Evolutionary conservation across 2,888 invertebrate species (phyloP).

Genomic region (Aplocera efformata): DNA sequence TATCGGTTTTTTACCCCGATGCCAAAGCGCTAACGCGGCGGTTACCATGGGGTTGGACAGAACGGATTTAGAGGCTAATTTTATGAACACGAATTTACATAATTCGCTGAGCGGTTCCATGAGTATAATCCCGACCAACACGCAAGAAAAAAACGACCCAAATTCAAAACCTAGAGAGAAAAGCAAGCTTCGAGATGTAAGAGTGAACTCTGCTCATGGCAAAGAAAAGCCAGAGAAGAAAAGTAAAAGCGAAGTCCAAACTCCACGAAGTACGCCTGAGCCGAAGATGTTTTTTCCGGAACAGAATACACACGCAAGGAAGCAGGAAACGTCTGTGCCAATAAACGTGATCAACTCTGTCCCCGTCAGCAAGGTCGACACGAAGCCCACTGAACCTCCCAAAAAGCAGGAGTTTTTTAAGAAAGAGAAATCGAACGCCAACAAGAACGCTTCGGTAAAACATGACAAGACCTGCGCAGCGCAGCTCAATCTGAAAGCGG

Average conservation of each 20-base stretch:
- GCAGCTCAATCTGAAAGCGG: slow-evolving; percentile 56
- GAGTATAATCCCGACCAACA: slow-evolving; percentile 51
- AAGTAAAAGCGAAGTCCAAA: slow-evolving; percentile 51
- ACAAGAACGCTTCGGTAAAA: slow-evolving; percentile 61
- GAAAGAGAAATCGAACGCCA: slow-evolving; percentile 67
- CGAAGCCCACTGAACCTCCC: slow-evolving; percentile 61
- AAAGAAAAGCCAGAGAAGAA: slow-evolving; percentile 74
- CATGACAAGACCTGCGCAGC: slow-evolving; percentile 68
- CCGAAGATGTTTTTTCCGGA: slow-evolving; percentile 75
- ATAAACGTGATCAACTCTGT: slow-evolving; percentile 70
- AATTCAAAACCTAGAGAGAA: slow-evolving; percentile 67
- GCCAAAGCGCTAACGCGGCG: slow-evolving; percentile 71
- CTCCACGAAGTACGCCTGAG: slow-evolving; percentile 66
- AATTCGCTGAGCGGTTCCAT: slow-evolving; percentile 57
- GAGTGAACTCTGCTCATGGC: slow-evolving; percentile 74
- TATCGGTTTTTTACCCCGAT: slow-evolving; percentile 67
- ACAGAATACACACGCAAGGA: slow-evolving; percentile 54
- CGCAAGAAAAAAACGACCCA: slow-evolving; percentile 59
- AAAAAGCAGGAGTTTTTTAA: slow-evolving; percentile 78
- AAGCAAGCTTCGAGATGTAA: slow-evolving; percentile 69
- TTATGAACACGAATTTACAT: slow-evolving; percentile 51
- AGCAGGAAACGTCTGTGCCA: slow-evolving; percentile 70
- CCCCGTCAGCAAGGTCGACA: slow-evolving; percentile 60
- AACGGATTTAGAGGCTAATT: slow-evolving; percentile 56
- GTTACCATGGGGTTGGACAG: slow-evolving; percentile 65